Evolutionary conservation across 1,140 invertebrate species (phyloP), one percentile per base, ranked within the genome.

Genomic region (Halesus radiatus): DNA sequence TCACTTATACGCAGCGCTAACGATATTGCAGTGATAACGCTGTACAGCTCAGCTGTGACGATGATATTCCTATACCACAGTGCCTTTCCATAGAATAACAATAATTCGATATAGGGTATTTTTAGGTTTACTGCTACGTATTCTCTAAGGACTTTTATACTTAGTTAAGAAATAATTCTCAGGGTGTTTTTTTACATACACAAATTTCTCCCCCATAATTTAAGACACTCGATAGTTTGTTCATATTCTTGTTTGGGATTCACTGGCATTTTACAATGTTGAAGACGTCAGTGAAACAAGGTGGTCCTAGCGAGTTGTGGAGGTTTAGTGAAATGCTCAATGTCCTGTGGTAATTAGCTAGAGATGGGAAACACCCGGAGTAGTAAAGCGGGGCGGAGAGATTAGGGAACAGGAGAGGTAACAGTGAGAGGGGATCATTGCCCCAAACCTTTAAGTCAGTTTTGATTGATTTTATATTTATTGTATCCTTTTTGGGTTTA

Each of bases 51-150:
- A 45, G 37, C 37, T 45, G 37, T 45, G 10, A 68, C 32, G 20
- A 45, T 10, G 76, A 83, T 83, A 83, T 83, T 83, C 82, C 82
- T 83, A 83, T 74, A 79, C 76, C 70, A 79, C 82, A 81, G 82
- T 83, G 82, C 82, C 82, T 83, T 83, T 83, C 76, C 77, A 81
- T 82, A 78, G 73, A 60, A 68, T 80, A 80, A 56, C 26, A 70
- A 16, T 70, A 81, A 53, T 64, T 74, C 29, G 20, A 64, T 81
- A 32, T 79, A 54, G 45, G 32, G n/a, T 78, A 70, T 53, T 18
- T 74, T 74, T 74, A 74, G 72, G 22, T 74, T 74, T 54, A 54
- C 13, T 74, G 23, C 72, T 29, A 13, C 62, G 20, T 66, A 66
- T 29, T 29, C 29, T 22, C 29, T 37, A 58, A 58, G 75, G 18